Evolutionary conservation across 2,888 invertebrate species (phyloP), one percentile per base, ranked within the genome.

Genomic region (Dicranocentrus wangi): DNA sequence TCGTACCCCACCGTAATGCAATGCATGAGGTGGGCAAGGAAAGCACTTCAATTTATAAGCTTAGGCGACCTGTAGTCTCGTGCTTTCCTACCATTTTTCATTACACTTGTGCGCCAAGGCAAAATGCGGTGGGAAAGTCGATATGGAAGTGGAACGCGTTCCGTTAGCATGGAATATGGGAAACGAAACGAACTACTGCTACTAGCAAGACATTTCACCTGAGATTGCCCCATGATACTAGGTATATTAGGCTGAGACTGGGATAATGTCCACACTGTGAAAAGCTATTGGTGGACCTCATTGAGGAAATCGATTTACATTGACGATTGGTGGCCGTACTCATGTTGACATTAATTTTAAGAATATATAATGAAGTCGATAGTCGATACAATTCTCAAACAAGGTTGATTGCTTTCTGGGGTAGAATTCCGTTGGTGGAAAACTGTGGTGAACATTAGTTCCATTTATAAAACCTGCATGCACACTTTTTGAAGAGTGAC

Each of bases 61-160:
- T 21, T 23, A 5, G 71, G 47, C 27, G 71, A 61, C 71, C 19
- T 28, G 21, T 61, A 61, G 71, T 72, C 71, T 72, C 61, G 25
- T 72, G 61, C 21, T 72, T 47, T 61, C 61, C n/a, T 15, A n/a
- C 60, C 27, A 72, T 72, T 28, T 72, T 61, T 47, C 61, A 51
- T 61, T 2, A n/a, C 47, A 10, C 15, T 5, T 5, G 7, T 39
- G 13, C 39, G 39, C 5, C 39, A n/a, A 47, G 15, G 47, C 47
- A n/a, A n/a, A 10, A n/a, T n/a, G 7, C 2, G 15, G 5, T 61
- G 32, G 17, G 17, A 53, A 58, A 1, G 55, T 21, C 55, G 17
- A 15, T 3, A 47, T 51, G 32, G 28, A 70, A 70, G 42, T 70
- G 70, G 70, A 70, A 58, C 70, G 27, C 42, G 39, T 70, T 25